phyloP scores from a whole-genome alignment of 1,140 invertebrate species.

The Gyrodactylus salaris region DNA sequence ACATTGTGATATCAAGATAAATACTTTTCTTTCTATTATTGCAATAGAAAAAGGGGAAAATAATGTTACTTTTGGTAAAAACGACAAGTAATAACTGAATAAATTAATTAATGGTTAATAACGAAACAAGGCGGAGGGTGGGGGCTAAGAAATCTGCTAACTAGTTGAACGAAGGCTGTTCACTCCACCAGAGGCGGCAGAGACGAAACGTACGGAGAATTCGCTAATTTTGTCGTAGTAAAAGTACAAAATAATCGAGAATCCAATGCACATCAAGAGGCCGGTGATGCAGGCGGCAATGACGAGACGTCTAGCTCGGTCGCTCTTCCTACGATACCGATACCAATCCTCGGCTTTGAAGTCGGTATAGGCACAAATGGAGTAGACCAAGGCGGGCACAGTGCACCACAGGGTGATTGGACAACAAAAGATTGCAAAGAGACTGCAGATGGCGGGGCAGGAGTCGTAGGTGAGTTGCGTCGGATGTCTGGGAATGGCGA shows the following conservation, averaged over 20 bases:
- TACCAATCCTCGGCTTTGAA: neutral
- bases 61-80: too few species aligned
- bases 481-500: neutral
- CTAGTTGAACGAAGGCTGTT: too few species aligned
- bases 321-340: neutral
- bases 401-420: constrained; percentile 1
- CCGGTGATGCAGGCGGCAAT: neutral
- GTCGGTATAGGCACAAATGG: constrained; percentile 1
- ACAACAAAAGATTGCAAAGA: constrained; percentile 3
- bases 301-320: neutral
- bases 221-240: neutral
- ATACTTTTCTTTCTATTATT: too few species aligned
- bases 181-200: neutral
- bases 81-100: too few species aligned
- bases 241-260: neutral
- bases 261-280: neutral
- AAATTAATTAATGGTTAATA: too few species aligned
- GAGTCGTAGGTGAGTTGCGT: neutral
- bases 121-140: too few species aligned
- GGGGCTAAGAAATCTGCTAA: too few species aligned
- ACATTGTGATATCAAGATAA: too few species aligned
- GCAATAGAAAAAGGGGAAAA: too few species aligned
- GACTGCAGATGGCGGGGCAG: neutral
- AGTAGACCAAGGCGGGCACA: neutral
- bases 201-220: neutral